Percentiles rank a stretch among this genome's conserved stretches.
These are phyloP conservation scores for Nebria ingens DNA, from an alignment of 1,140 invertebrate species.

Conservation along the genomic window DNA sequence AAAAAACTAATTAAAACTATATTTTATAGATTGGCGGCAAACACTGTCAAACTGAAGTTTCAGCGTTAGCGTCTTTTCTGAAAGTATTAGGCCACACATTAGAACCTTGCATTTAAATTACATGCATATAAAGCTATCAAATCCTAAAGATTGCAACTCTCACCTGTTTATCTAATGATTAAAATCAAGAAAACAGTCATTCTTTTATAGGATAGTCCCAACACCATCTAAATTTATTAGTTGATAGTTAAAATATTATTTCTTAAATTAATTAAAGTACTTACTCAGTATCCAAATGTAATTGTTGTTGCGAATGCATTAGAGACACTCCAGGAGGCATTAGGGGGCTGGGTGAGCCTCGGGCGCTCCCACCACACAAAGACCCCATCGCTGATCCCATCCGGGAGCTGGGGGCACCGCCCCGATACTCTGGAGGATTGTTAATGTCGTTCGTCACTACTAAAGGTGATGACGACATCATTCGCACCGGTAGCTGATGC, in stretches of 20 bases:
- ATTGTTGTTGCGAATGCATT: constrained; percentile 27
- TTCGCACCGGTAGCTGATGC: constrained; percentile 23
- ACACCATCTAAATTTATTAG: constrained; percentile 1
- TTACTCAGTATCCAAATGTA: constrained; percentile 7
- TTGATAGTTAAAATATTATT: background rate
- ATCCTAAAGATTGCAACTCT: background rate
- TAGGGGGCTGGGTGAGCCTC: constrained; percentile 30
- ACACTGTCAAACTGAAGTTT: background rate
- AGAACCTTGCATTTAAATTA: background rate
- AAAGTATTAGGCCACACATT: background rate
- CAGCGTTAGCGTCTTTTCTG: constrained; percentile 1
- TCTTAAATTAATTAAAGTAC: background rate
- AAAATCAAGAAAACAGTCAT: background rate
- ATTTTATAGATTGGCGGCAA: background rate
- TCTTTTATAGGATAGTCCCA: constrained; percentile 7
- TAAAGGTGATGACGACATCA: constrained; percentile 27
- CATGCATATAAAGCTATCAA: background rate
- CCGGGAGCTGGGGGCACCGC: constrained; percentile 22
- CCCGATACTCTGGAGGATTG: constrained; percentile 21
- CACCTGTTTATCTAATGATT: background rate
- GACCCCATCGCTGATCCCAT: constrained; percentile 33
- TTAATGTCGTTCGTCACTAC: constrained; percentile 28
- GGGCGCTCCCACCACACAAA: constrained; percentile 32
- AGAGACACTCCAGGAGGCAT: constrained; percentile 31
- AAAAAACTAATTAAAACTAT: background rate